Base-by-base conservation (phyloP, 2,888 invertebrate species). In the Oxycera nigricornis region DNA sequence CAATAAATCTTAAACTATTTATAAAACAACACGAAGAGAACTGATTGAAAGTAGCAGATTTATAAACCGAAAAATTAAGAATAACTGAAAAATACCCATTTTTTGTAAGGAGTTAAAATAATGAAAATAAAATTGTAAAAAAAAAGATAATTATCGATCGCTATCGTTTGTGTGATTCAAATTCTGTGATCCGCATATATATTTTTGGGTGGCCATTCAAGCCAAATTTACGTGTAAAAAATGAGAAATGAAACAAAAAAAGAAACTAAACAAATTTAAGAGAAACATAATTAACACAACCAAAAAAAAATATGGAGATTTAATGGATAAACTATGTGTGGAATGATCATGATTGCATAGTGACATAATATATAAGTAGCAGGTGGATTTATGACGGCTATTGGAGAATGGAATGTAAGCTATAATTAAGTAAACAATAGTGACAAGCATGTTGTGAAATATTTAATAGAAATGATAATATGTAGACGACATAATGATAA, bases 101-200 rank as follows among this genome's bases (percentile, higher is more conserved):
- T n/a, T n/a, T n/a, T n/a, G n/a, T n/a, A n/a, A n/a, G n/a, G n/a
- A n/a, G n/a, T n/a, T 39, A 70, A 73, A 76, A 72, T 72, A 74
- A 52, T 61, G 73, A 77, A 75, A 75, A 76, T 41, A 70, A 74
- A 75, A 67, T 73, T 74, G 75, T 73, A 73, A 75, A 73, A 75
- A 52, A 77, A 72, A 73, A 73, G 28, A 59, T 72, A 70, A 74
- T 72, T 78, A 77, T 77, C 77, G 79, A 78, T 79, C 78, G 79
- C 79, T 80, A 80, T 83, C 81, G 82, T 84, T 83, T 84, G 84
- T 84, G 85, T 84, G 83, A 84, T 83, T 83, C 81, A 83, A 82
- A 82, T 84, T 84, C 84, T 85, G 85, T 85, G 85, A 85, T 85
- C 82, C 82, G 80, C 80, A 80, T 80, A 78, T 79, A 79, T 79